A percentile compares a stretch with the other conserved stretches of the same genome.
These are phyloP conservation scores for Drosophila peninsularis DNA, from an alignment of 2,888 invertebrate genomes.

Conservation along the genomic window DNA sequence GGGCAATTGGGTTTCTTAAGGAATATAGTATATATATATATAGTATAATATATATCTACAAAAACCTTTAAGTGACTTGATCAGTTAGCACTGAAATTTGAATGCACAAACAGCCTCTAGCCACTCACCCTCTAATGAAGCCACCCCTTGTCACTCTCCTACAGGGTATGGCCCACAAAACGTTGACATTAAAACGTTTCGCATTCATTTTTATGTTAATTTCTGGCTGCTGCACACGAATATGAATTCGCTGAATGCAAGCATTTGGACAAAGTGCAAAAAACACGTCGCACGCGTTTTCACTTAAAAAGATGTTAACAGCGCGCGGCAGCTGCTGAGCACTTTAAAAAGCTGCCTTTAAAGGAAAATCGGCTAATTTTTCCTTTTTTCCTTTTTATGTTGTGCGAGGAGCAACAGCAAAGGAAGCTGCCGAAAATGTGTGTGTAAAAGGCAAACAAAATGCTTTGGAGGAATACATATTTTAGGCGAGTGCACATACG, in stretches of 20 bases:
- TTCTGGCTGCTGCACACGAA: slow-evolving; percentile 59
- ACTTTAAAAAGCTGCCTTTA: slow-evolving; percentile 56
- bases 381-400: slow-evolving; percentile 64
- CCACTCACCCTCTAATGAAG: too few species aligned
- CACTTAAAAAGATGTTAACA: slow-evolving; percentile 60
- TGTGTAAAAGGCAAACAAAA: slow-evolving; percentile 1
- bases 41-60: too few species aligned
- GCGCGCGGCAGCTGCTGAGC: slow-evolving; percentile 52
- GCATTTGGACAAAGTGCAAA: slow-evolving; percentile 55
- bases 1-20: too few species aligned
- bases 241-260: slow-evolving; percentile 63
- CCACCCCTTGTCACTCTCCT: background rate
- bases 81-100: too few species aligned
- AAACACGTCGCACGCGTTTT: slow-evolving; percentile 42
- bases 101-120: too few species aligned
- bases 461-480: slow-evolving; percentile 39
- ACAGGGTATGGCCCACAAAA: slow-evolving; percentile 35
- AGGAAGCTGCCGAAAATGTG: background rate
- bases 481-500: slow-evolving; percentile 34
- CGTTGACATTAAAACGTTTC: slow-evolving; percentile 22
- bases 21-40: too few species aligned
- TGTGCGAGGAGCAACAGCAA: slow-evolving; percentile 26
- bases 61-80: too few species aligned
- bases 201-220: slow-evolving; percentile 67
- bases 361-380: slow-evolving; percentile 74